These are phyloP conservation scores for Parnassius apollo DNA, from an alignment of 2,888 invertebrate genomes.

Conservation along the genomic window DNA sequence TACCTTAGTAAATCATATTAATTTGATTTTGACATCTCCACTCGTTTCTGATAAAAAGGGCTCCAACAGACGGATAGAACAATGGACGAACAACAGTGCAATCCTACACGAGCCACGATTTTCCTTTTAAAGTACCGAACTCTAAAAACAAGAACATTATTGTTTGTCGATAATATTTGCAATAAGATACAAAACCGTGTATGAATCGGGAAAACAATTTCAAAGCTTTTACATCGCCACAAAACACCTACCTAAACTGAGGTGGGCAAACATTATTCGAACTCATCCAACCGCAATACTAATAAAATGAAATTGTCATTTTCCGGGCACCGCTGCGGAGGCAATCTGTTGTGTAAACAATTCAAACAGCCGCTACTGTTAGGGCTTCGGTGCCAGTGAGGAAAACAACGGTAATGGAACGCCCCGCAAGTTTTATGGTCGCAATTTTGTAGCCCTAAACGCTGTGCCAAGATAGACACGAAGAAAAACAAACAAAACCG, in stretches of 20 bases:
- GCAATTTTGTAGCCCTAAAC: slow-evolving; percentile 10
- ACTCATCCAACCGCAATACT: slow-evolving; percentile 22
- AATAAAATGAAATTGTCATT: slow-evolving; percentile 30
- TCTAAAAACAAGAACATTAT: too few species aligned
- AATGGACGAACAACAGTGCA: too few species aligned
- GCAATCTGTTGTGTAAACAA: slow-evolving; percentile 27
- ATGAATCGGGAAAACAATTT: slow-evolving; percentile 18
- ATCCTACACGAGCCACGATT: too few species aligned
- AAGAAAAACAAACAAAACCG: slow-evolving; percentile 3
- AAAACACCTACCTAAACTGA: slow-evolving; percentile 5
- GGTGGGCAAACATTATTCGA: slow-evolving; percentile 6
- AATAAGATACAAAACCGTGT: not conserved
- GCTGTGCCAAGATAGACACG: not conserved
- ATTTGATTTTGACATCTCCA: too few species aligned
- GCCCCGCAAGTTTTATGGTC: slow-evolving; percentile 8
- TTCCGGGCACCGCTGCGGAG: slow-evolving; percentile 11
- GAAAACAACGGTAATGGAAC: not conserved
- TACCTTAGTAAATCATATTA: too few species aligned
- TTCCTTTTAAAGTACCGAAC: too few species aligned
- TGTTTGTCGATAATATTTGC: too few species aligned
- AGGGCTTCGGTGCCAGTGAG: not conserved
- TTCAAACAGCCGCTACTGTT: slow-evolving; percentile 15
- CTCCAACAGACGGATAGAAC: too few species aligned
- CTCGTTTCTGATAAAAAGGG: too few species aligned
- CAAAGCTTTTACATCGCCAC: slow-evolving; percentile 4